These are phyloP conservation scores for Acanthochromis polyacanthus DNA, from an alignment of 2,113 vertebrate genomes.

Conservation along the genomic window DNA sequence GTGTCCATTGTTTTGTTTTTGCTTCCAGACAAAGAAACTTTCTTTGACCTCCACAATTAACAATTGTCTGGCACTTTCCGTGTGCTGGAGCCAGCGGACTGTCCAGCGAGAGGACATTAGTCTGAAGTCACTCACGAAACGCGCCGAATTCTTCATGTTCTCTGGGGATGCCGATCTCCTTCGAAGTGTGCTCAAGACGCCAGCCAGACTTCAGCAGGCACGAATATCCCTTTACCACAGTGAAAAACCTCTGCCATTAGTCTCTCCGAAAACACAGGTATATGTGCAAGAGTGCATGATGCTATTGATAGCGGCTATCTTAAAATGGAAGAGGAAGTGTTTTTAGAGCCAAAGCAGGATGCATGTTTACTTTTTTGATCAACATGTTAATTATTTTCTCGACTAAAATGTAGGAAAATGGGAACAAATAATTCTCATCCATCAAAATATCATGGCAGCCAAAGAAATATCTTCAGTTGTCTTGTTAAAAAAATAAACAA, in stretches of 20 bases:
- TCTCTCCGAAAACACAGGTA: conserved; percentile 41
- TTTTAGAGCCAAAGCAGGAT: background rate
- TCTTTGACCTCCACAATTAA: conserved; percentile 61
- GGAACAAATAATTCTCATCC: no score
- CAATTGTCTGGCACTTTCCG: conserved; percentile 68
- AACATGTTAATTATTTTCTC: no score
- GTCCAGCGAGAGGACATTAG: conserved; percentile 43
- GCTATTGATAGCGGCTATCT: conserved; percentile 20
- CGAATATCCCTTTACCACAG: conserved; percentile 30
- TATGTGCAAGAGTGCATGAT: conserved; percentile 50
- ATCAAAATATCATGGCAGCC: no score
- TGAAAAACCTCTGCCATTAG: conserved; percentile 22
- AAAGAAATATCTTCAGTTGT: no score
- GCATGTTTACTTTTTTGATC: no score
- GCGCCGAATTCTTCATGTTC: conserved; percentile 18
- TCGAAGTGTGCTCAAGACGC: conserved; percentile 40
- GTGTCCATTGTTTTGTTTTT: conserved; percentile 60
- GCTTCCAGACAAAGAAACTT: conserved; percentile 62
- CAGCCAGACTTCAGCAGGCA: conserved; percentile 18
- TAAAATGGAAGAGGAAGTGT: conserved; percentile 14
- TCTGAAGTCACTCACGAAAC: conserved; percentile 31
- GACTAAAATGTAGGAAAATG: no score
- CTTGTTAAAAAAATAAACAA: no score
- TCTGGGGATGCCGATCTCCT: conserved; percentile 31
- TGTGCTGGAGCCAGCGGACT: conserved; percentile 30